Percentiles rank a stretch among this genome's conserved stretches.
Conservation (phyloP, 2,888 invertebrate species). For the Choreutis nemorana region DNA sequence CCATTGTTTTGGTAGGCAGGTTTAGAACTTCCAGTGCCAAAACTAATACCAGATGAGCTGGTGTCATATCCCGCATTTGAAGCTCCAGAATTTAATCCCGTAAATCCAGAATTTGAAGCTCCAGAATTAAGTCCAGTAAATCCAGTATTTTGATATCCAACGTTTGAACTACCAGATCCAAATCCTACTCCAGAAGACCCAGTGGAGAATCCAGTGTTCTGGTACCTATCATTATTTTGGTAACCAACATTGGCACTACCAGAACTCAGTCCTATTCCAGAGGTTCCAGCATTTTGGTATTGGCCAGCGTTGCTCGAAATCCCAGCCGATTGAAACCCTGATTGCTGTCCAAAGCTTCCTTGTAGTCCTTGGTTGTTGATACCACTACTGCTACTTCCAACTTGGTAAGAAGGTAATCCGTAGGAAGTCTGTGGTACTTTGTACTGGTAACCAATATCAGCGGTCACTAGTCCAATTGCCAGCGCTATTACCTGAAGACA, state of each 20-base stretch:
- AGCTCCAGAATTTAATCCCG: no score
- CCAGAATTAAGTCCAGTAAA: no score
- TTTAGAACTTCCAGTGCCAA: slow-evolving; percentile 7
- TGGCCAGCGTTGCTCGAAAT: background rate
- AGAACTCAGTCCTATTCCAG: slow-evolving; percentile 2
- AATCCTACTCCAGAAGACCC: no score
- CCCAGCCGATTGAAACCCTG: background rate
- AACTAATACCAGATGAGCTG: slow-evolving; percentile 2
- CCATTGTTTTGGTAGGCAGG: slow-evolving; percentile 10
- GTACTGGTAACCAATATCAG: slow-evolving; percentile 49
- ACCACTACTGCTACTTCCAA: slow-evolving; percentile 13
- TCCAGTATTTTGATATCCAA: no score
- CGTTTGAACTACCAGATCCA: no score
- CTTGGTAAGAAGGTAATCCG: slow-evolving; percentile 37
- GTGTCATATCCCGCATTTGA: no score
- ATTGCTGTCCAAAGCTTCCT: background rate
- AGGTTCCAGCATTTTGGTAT: slow-evolving; percentile 1
- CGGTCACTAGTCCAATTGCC: slow-evolving; percentile 29
- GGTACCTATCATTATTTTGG: background rate
- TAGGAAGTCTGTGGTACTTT: slow-evolving; percentile 47
- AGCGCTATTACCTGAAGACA: slow-evolving; percentile 36
- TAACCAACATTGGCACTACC: background rate
- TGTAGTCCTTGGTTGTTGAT: background rate
- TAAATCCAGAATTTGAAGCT: no score
- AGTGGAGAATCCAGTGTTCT: no score